These are phyloP conservation scores for Ictalurus furcatus DNA, from an alignment of 2,113 vertebrate species.

Conservation along the genomic window DNA sequence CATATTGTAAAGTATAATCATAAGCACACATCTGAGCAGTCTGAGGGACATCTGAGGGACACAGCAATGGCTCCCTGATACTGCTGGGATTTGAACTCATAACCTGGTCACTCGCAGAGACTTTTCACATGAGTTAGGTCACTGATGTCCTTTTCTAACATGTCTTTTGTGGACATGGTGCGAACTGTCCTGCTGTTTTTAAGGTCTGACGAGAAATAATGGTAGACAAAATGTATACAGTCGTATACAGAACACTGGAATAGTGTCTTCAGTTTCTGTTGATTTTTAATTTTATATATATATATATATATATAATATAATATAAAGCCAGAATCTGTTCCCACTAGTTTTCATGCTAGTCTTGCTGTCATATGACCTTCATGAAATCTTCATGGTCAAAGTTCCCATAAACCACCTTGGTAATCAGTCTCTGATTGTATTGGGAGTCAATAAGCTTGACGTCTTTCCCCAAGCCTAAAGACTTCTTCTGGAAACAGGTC, in stretches of 20 bases:
- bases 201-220: not conserved
- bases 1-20: not conserved
- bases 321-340: no score
- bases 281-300: not conserved
- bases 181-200: not conserved
- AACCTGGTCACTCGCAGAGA: not conserved
- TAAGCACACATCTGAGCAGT: not conserved
- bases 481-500: constrained; percentile 13
- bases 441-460: not conserved
- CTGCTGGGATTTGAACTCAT: not conserved
- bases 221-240: not conserved
- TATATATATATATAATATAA: not conserved
- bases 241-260: not conserved
- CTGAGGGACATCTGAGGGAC: not conserved
- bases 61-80: not conserved
- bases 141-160: not conserved
- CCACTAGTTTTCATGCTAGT: not conserved
- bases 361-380: not conserved
- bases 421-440: not conserved
- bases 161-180: not conserved
- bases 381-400: not conserved
- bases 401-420: not conserved
- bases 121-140: not conserved
- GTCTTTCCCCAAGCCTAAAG: not conserved
- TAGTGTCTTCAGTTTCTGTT: not conserved